Evolutionary conservation across 2,113 vertebrate species (phyloP).

Genomic region (Muntiacus reevesi): DNA sequence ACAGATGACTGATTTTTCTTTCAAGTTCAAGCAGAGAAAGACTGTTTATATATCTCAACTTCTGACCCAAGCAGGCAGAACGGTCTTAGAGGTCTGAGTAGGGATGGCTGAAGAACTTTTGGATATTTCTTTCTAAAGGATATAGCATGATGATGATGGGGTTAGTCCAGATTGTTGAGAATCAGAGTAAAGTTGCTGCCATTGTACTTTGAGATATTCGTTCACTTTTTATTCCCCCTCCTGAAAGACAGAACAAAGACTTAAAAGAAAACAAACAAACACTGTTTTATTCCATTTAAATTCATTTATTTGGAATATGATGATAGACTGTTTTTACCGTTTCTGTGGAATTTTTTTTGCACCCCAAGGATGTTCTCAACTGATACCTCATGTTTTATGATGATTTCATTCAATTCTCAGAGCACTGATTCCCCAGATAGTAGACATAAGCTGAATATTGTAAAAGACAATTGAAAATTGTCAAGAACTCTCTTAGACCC

Average conservation of each 20-base stretch:
- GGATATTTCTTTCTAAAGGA: slow-evolving; percentile 63
- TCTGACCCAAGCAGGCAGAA: slow-evolving; percentile 72
- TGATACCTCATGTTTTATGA: neutral
- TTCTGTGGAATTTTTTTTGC: neutral
- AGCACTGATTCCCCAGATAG: neutral
- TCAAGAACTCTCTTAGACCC: neutral
- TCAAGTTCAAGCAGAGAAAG: slow-evolving; percentile 78
- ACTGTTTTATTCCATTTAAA: neutral
- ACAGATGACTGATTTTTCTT: slow-evolving; percentile 82
- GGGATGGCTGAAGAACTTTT: slow-evolving; percentile 60
- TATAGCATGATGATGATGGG: slow-evolving; percentile 45
- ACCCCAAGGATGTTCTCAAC: neutral
- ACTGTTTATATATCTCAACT: slow-evolving; percentile 79
- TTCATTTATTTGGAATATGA: neutral
- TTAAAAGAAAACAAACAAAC: neutral
- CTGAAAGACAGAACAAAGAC: neutral
- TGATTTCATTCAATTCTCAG: neutral
- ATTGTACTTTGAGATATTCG: slow-evolving; percentile 55
- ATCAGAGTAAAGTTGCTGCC: slow-evolving; percentile 56
- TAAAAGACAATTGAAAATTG: neutral
- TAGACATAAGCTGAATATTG: neutral
- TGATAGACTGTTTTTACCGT: neutral
- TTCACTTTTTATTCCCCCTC: neutral
- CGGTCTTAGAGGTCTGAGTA: slow-evolving; percentile 64
- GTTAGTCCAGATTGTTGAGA: slow-evolving; percentile 54